phyloP scores from a whole-genome alignment of 2,797 vertebrate species.

The Microcaecilia unicolor region DNA sequence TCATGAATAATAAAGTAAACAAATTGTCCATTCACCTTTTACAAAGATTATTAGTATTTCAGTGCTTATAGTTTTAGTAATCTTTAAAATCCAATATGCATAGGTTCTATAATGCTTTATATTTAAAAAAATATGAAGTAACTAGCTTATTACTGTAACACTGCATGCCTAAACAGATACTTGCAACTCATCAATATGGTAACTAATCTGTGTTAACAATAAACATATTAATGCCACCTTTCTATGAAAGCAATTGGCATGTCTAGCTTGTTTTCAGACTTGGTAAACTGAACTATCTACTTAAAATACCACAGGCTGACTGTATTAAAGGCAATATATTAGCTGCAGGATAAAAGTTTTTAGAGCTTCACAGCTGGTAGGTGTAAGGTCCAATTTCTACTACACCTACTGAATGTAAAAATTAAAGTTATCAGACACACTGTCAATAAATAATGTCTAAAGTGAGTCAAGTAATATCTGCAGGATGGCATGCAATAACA shows the following conservation, averaged over 20 bases:
- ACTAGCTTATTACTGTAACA: constrained; percentile 53
- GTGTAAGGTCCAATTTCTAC: constrained; percentile 25
- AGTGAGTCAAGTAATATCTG: constrained; percentile 39
- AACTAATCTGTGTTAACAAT: constrained; percentile 52
- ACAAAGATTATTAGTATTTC: constrained; percentile 97
- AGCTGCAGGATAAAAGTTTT: constrained; percentile 29
- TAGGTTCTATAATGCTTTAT: constrained; percentile 65
- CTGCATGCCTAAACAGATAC: constrained; percentile 56
- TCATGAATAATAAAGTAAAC: constrained; percentile 99
- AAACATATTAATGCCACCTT: constrained; percentile 29
- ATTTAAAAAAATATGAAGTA: constrained; percentile 52
- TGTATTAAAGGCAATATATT: constrained; percentile 19
- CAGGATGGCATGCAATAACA: constrained; percentile 10
- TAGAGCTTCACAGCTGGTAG: constrained; percentile 18
- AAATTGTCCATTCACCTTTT: constrained; percentile 96
- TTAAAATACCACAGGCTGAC: constrained; percentile 32
- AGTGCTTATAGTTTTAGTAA: constrained; percentile 83
- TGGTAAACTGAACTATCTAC: constrained; percentile 26
- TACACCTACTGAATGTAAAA: constrained; percentile 28
- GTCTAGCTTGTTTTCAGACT: constrained; percentile 45
- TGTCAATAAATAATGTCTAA: constrained; percentile 28
- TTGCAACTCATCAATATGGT: constrained; percentile 66
- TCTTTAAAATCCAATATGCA: constrained; percentile 78
- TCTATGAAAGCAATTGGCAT: constrained; percentile 36
- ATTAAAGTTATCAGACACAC: constrained; percentile 42